A percentile compares a stretch with the other conserved stretches of the same genome.
phyloP scores from a whole-genome alignment of 2,113 vertebrate species.

The Oryzias melastigma region DNA sequence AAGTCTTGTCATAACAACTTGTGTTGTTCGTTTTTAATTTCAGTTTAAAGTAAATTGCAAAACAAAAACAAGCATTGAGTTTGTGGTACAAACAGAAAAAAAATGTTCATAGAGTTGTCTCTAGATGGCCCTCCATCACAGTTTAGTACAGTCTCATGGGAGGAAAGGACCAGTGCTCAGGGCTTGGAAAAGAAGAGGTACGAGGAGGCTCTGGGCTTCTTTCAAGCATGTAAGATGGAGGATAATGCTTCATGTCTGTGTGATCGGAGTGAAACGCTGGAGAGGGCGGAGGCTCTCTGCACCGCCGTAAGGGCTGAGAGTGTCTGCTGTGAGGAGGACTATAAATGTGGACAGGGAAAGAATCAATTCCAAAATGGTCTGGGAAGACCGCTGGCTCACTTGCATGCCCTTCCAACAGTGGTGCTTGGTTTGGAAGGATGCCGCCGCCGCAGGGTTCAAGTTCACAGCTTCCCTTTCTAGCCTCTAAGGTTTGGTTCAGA shows the following conservation, averaged over 20 bases:
- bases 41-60: conserved; percentile 12
- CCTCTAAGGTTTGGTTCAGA: conserved; percentile 15
- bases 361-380: conserved; percentile 24
- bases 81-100: conserved; percentile 6
- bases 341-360: conserved; percentile 8
- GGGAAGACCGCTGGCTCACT: conserved; percentile 17
- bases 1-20: background rate
- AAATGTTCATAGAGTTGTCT: background rate
- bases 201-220: conserved; percentile 33
- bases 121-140: conserved; percentile 3
- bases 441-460: conserved; percentile 3
- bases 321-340: conserved; percentile 22
- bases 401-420: conserved; percentile 11
- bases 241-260: conserved; percentile 60
- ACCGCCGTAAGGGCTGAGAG: conserved; percentile 45
- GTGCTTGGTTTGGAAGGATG: conserved; percentile 9
- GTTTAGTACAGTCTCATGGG: conserved; percentile 82
- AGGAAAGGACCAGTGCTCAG: conserved; percentile 79
- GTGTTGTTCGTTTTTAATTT: conserved; percentile 11
- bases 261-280: conserved; percentile 27
- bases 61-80: conserved; percentile 11
- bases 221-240: conserved; percentile 65
- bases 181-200: conserved; percentile 56
- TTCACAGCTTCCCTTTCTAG: conserved; percentile 8
- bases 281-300: conserved; percentile 18